phyloP scores from a whole-genome alignment of 2,797 vertebrate species.

The Australoheros facetus region DNA sequence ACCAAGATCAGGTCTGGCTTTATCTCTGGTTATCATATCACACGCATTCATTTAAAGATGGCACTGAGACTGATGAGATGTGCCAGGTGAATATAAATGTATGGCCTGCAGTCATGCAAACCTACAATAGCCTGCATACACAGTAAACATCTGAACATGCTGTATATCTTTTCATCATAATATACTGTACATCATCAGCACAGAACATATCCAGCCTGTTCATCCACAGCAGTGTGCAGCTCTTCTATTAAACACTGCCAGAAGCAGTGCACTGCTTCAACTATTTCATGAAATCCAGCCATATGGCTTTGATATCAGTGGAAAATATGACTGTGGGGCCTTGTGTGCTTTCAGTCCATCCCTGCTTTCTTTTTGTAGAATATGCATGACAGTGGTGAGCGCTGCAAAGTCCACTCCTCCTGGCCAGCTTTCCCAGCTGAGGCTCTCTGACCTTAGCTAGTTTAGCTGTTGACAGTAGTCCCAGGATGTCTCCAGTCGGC shows the following conservation, averaged over 20 bases:
- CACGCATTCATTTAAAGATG: not conserved
- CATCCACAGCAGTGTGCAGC: conserved; percentile 46
- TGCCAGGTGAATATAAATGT: conserved; percentile 20
- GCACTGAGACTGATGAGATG: not conserved
- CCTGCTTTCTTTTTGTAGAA: conserved; percentile 59
- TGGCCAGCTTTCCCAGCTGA: conserved; percentile 62
- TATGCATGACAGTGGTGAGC: conserved; percentile 61
- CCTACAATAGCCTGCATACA: conserved; percentile 8
- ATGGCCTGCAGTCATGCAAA: not conserved
- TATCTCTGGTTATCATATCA: not conserved
- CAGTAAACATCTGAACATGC: conserved; percentile 28
- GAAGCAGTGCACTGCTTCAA: conserved; percentile 62
- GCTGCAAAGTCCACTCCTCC: conserved; percentile 40
- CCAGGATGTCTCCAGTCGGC: conserved; percentile 72
- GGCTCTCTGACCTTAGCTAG: conserved; percentile 62
- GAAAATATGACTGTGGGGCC: conserved; percentile 83
- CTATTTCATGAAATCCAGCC: conserved; percentile 76
- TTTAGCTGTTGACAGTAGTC: conserved; percentile 59
- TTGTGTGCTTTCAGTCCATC: conserved; percentile 62
- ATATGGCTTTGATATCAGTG: conserved; percentile 85
- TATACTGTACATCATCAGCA: conserved; percentile 35
- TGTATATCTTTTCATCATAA: conserved; percentile 35
- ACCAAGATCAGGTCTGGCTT: conserved; percentile 11
- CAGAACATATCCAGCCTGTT: conserved; percentile 43
- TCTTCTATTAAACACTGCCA: conserved; percentile 58